Conservation (phyloP, 2,888 invertebrate genomes). For the Nebria brevicollis region DNA sequence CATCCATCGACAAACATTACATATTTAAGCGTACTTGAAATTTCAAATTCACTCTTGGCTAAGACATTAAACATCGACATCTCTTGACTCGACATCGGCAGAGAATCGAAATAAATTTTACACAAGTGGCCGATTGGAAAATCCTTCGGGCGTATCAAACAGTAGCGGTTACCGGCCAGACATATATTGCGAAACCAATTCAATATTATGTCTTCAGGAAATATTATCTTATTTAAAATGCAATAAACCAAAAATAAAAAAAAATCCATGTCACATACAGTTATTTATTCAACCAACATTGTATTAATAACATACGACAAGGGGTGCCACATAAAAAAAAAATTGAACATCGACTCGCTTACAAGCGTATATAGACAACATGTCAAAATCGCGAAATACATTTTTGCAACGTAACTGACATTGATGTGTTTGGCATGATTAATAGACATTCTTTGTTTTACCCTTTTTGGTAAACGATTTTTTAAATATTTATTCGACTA, state of each 20-base stretch:
- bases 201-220: background rate
- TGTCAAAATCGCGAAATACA: background rate
- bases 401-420: background rate
- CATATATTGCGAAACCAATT: background rate
- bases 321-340: background rate
- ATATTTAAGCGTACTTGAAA: background rate
- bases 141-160: background rate
- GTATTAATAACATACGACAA: background rate
- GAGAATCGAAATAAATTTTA: background rate
- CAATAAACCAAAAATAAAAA: background rate
- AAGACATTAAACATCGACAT: background rate
- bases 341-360: background rate
- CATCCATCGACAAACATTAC: background rate
- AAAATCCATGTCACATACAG: background rate
- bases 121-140: background rate
- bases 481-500: background rate
- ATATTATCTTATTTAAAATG: no score
- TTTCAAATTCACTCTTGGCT: background rate
- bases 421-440: background rate
- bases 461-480: background rate
- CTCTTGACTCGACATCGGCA: background rate
- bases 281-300: background rate
- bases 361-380: background rate
- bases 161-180: background rate
- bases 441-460: background rate